Evolutionary conservation across 2,797 vertebrate genomes (phyloP), one percentile per base, ranked within the genome.

Genomic region (Chromis chromis): DNA sequence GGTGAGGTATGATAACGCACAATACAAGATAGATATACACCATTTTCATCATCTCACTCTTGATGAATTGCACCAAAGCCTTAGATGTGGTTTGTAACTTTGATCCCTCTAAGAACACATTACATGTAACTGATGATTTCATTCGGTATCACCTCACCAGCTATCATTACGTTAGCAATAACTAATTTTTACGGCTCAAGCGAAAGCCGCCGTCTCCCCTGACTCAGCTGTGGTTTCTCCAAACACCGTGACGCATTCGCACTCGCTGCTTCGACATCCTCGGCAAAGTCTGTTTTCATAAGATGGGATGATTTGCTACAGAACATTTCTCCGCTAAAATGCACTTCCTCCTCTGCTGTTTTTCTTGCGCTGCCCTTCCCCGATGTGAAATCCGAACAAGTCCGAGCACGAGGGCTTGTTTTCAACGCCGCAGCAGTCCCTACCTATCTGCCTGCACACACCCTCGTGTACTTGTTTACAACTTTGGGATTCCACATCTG

Each of bases 391-490:
- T 65, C 63, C 59, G 76, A 76, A 79, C 90, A 86, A 80, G 91
- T 74, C 72, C 56, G 9, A 66, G 50, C 90, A 86, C 6, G 86
- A 74, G 3, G 14, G 48, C 65, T n/a, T 50, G 39, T 84, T 76
- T 72, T 81, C n/a, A 19, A 21, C 48, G 22, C 13, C 0, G 31
- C 60, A 13, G 1, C 28, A 49, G 28, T 48, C 42, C 63, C 19
- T 78, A 83, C 67, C 84, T 73, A 48, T 75, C 63, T 50, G 80
- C 33, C 73, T 68, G 65, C 55, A 58, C 76, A 66, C 82, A 21
- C 77, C 72, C 70, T 70, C 72, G 58, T 57, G 44, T 73, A 25
- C 70, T 81, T 83, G 86, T 93, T 92, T 91, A 90, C 86, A 82
- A 17, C 60, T 22, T 24, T 77, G 58, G 49, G 59, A 81, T 44